A percentile compares a stretch with the other conserved stretches of the same genome.
These are phyloP conservation scores for Sipha maydis DNA, from an alignment of 2,888 invertebrate species.

Conservation along the genomic window DNA sequence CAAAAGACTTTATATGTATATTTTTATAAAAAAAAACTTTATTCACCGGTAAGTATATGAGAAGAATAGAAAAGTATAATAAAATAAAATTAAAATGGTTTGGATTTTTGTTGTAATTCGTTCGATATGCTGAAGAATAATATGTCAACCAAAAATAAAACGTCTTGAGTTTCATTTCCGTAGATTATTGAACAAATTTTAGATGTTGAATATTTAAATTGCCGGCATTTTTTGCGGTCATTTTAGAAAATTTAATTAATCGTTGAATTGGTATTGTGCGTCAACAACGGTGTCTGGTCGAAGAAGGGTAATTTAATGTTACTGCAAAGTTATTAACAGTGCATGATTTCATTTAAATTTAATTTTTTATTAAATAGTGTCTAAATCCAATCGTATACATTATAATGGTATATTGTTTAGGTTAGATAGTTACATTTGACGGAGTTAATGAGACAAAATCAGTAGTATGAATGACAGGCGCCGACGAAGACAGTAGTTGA, in stretches of 20 bases:
- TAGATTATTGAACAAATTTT: background rate
- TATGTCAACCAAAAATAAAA: background rate
- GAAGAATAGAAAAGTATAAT: background rate
- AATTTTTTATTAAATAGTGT: background rate
- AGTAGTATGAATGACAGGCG: background rate
- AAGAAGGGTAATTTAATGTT: background rate
- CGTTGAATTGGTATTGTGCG: background rate
- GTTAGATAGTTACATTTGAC: background rate
- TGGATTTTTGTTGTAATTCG: conserved; percentile 4
- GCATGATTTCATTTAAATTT: background rate
- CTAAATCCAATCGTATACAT: background rate
- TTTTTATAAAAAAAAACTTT: conserved; percentile 23
- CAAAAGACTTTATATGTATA: background rate
- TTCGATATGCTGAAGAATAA: background rate
- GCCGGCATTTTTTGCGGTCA: background rate
- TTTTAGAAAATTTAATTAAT: background rate
- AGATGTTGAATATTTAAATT: background rate
- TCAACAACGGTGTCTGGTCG: background rate
- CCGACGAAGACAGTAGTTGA: background rate
- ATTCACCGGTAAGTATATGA: background rate
- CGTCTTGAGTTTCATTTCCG: background rate
- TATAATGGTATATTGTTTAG: background rate
- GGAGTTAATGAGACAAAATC: background rate
- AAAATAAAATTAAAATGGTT: conserved; percentile 12
- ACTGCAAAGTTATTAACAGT: background rate